Conservation (phyloP, 2,797 vertebrate species). For the Rhinichthys osculus region DNA sequence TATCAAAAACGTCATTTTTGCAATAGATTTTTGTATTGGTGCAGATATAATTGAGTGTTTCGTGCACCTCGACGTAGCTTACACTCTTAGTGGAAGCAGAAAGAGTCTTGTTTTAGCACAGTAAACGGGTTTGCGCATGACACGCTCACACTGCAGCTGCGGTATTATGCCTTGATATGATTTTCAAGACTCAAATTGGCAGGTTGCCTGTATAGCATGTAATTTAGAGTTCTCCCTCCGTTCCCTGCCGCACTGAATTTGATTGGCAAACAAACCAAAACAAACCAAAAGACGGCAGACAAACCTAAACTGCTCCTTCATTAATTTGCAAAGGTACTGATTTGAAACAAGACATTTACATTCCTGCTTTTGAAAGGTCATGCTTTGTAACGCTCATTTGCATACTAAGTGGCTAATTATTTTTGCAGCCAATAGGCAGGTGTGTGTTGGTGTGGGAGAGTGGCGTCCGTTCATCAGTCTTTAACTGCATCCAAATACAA, state of each 20-base stretch:
- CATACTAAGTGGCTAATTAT: conserved; percentile 59
- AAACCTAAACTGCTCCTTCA: conserved; percentile 35
- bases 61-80: background rate
- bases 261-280: conserved; percentile 26
- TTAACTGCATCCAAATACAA: conserved; percentile 13
- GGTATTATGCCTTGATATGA: conserved; percentile 8
- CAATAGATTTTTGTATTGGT: background rate
- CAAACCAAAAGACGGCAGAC: background rate
- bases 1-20: background rate
- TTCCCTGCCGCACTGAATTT: background rate
- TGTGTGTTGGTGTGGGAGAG: conserved; percentile 22
- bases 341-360: conserved; percentile 47
- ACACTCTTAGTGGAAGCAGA: background rate
- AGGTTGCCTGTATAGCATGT: conserved; percentile 12
- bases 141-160: conserved; percentile 1
- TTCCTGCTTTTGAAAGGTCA: conserved; percentile 54
- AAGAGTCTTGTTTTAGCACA: background rate
- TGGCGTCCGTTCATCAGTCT: conserved; percentile 4
- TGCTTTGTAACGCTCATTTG: conserved; percentile 54
- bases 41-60: conserved; percentile 7
- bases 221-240: background rate
- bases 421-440: conserved; percentile 39
- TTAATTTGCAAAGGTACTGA: conserved; percentile 44
- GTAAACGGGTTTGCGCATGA: background rate
- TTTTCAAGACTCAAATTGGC: conserved; percentile 20